Base-by-base conservation (phyloP, 2,113 vertebrate genomes). In the Clarias gariepinus region DNA sequence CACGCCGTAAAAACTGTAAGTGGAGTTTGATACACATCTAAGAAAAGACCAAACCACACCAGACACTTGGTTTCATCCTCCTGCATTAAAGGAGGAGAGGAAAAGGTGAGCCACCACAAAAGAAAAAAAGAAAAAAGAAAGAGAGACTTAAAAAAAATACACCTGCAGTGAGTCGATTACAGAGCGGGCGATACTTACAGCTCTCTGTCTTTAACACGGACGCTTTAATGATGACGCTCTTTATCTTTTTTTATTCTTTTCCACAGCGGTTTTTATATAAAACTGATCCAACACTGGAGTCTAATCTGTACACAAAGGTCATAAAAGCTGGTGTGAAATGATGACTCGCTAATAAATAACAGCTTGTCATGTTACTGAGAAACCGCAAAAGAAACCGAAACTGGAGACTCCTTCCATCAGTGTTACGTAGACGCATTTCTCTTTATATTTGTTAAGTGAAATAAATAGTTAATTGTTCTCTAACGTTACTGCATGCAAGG, bases 21-120 rank as follows among this genome's bases (percentile, higher is more conserved):
- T 78, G 87, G 78, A 89, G 69, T 69, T 86, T 87, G 84, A 90
- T 91, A 89, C 82, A 90, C 82, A 88, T 77, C 73, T 87, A 73
- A 89, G 87, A 76, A 91, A 89, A 86, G 25, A 73, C 30, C 33
- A 74, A 84, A 84, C 89, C 90, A 82, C 88, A 90, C 78, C 88
- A 91, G 86, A 73, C 85, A 79, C 79, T 82, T 47, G 82, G 88
- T 57, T 89, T 86, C 73, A 84, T 87, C 86, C 86, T 60, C 13
- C 82, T 18, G 33, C 81, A 87, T 52, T 71, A 86, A 87, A 87
- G 82, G 55, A 58, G n/a, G 84, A 79, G 68, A 58, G 57, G 58
- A 60, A 81, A 80, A 85, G 60, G 76, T 15, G 15, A 52, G 9
- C 33, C 53, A 30, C 47, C 13, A 57, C 66, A 66, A 79, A 57